A percentile compares a stretch with the other conserved stretches of the same genome.
Evolutionary conservation across 2,888 invertebrate species (phyloP).

Genomic region (Volucella zonaria): DNA sequence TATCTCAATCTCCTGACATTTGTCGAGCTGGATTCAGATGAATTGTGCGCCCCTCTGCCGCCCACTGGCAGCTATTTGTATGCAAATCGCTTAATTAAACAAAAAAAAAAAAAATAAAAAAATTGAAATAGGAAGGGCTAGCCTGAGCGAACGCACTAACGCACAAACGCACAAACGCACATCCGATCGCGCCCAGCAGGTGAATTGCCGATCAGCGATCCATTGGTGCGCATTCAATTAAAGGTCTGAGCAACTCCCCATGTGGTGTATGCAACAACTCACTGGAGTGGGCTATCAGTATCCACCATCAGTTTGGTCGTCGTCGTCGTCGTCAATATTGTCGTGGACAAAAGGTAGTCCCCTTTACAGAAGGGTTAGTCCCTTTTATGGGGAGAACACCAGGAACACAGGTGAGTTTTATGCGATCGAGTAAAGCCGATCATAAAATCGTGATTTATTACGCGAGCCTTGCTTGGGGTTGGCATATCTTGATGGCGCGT

Average conservation of each 20-base stretch:
- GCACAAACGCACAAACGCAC: conserved; percentile 31
- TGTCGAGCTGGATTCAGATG: not conserved
- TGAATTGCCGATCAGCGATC: conserved; percentile 10
- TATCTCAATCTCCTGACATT: conserved; percentile 62
- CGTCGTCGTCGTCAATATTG: no score
- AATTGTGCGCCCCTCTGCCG: not conserved
- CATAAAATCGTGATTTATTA: conserved; percentile 71
- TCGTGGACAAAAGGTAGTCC: no score
- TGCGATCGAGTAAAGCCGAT: conserved; percentile 68
- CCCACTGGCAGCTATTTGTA: conserved; percentile 59
- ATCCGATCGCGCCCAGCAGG: conserved; percentile 60
- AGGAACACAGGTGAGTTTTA: conserved; percentile 44
- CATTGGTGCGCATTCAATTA: conserved; percentile 71
- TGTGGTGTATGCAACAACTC: conserved; percentile 54
- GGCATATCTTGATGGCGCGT: conserved; percentile 63
- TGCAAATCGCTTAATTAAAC: conserved; percentile 68
- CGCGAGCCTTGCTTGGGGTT: conserved; percentile 18
- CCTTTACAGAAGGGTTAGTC: conserved; percentile 22
- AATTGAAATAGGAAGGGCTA: conserved; percentile 16
- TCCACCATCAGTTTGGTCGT: not conserved
- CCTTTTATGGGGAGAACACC: not conserved
- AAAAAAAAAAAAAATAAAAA: conserved; percentile 9
- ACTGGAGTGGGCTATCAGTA: conserved; percentile 56
- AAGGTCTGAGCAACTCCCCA: conserved; percentile 45
- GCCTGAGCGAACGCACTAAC: conserved; percentile 4